Conservation (phyloP, 2,113 vertebrate species). For the Sceloporus undulatus region DNA sequence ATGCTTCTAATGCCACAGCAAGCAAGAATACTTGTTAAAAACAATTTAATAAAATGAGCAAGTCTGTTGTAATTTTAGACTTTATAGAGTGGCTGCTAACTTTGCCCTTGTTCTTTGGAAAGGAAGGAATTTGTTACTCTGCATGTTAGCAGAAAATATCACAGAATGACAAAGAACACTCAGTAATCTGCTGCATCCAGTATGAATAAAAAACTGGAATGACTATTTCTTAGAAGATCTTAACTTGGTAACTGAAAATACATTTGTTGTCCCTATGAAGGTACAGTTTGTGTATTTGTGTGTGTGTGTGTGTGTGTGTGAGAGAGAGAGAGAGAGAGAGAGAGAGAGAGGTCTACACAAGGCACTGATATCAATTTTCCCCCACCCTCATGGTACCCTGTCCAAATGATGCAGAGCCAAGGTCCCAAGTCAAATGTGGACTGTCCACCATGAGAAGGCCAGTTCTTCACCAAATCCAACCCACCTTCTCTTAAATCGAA, state of each 20-base stretch:
- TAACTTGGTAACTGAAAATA: conserved; percentile 41
- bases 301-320: too few species aligned
- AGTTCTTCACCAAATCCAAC: too few species aligned
- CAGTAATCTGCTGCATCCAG: conserved; percentile 42
- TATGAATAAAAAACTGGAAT: not conserved
- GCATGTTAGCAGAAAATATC: conserved; percentile 11
- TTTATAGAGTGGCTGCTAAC: conserved; percentile 49
- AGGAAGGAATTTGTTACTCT: conserved; percentile 28
- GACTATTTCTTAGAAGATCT: conserved; percentile 44
- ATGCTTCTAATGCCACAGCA: not conserved
- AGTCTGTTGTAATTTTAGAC: conserved; percentile 42
- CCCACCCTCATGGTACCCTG: too few species aligned
- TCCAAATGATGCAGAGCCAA: too few species aligned
- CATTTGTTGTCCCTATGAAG: not conserved
- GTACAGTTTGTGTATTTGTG: not conserved
- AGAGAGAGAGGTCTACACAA: too few species aligned
- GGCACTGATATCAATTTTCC: too few species aligned
- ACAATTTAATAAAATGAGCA: conserved; percentile 52
- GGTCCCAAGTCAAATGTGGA: too few species aligned
- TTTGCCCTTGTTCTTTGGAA: conserved; percentile 51
- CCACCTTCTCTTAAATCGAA: too few species aligned
- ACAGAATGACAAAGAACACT: conserved; percentile 25
- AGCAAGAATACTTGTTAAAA: conserved; percentile 57
- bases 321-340: too few species aligned
- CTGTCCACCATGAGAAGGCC: too few species aligned